Percentiles rank a stretch among this genome's conserved stretches.
Evolutionary conservation across 2,888 invertebrate species (phyloP).

Genomic region (Rhyacophila evoluta): DNA sequence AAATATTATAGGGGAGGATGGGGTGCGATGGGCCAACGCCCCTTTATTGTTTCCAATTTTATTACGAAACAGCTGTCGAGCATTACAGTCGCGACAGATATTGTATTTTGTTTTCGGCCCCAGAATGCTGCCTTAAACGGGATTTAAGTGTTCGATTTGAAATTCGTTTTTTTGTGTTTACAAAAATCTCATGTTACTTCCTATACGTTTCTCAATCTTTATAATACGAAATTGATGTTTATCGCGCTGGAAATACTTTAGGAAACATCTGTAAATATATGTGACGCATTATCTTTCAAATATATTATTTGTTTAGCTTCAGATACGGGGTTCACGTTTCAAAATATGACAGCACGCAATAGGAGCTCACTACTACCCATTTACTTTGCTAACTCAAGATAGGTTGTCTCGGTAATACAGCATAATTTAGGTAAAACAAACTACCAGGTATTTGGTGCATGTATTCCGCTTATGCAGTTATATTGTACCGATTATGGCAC

Average conservation of each 20-base stretch:
- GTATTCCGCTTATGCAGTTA: no score
- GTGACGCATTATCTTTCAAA: no score
- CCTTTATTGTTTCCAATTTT: slow-evolving; percentile 47
- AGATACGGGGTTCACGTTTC: no score
- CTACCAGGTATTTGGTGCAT: no score
- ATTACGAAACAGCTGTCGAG: slow-evolving; percentile 43
- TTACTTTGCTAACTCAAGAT: no score
- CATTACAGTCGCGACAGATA: slow-evolving; percentile 36
- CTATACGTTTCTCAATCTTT: background rate
- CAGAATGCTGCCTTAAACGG: slow-evolving; percentile 10
- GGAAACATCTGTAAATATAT: no score
- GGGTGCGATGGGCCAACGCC: background rate
- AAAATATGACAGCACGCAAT: no score
- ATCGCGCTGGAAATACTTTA: background rate
- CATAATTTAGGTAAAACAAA: no score
- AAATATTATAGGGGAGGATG: background rate
- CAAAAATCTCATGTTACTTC: background rate
- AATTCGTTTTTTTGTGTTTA: slow-evolving; percentile 6
- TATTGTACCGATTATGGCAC: no score
- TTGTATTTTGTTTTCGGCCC: slow-evolving; percentile 36
- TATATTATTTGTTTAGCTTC: no score
- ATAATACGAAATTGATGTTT: slow-evolving; percentile 3
- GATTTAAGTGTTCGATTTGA: slow-evolving; percentile 22
- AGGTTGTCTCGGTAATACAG: no score
- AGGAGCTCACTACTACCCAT: no score